These are phyloP conservation scores for Protomyctophum bolini DNA, from an alignment of 2,113 vertebrate genomes.

Conservation along the genomic window DNA sequence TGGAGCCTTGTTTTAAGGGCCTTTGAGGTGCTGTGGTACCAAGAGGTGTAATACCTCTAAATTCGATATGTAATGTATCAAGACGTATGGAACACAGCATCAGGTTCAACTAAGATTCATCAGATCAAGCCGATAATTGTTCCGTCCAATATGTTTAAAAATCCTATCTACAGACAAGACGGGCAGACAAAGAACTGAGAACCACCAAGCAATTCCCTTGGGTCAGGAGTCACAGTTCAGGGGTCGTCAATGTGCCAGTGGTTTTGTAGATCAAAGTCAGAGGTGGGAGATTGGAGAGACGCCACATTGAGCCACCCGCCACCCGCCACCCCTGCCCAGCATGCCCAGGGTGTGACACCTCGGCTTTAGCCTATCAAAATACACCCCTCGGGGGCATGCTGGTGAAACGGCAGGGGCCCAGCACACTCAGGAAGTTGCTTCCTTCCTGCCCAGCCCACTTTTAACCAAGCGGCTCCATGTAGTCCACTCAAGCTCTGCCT, in stretches of 20 bases:
- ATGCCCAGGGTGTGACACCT: conserved; percentile 53
- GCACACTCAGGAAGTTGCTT: conserved; percentile 79
- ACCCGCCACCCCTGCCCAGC: conserved; percentile 54
- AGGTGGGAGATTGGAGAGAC: conserved; percentile 44
- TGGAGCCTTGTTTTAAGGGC: no score
- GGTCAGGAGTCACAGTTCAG: conserved; percentile 62
- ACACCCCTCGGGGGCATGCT: conserved; percentile 45
- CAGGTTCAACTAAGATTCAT: neutral
- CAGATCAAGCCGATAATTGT: neutral
- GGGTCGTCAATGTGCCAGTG: conserved; percentile 49
- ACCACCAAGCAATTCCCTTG: conserved; percentile 42
- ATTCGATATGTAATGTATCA: neutral
- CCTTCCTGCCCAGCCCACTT: conserved; percentile 74
- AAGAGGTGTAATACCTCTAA: no score
- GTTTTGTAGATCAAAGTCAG: conserved; percentile 71
- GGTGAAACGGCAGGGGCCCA: conserved; percentile 69
- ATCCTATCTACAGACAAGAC: conserved; percentile 16
- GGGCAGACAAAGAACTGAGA: conserved; percentile 50
- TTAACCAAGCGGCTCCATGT: conserved; percentile 35
- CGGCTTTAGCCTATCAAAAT: conserved; percentile 44
- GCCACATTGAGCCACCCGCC: conserved; percentile 41
- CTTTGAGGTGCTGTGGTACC: no score
- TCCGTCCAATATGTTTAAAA: neutral
- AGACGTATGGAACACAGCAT: neutral
- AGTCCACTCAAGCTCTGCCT: conserved; percentile 27